phyloP scores from a whole-genome alignment of 2,113 vertebrate genomes.

The Pseudonaja textilis region DNA sequence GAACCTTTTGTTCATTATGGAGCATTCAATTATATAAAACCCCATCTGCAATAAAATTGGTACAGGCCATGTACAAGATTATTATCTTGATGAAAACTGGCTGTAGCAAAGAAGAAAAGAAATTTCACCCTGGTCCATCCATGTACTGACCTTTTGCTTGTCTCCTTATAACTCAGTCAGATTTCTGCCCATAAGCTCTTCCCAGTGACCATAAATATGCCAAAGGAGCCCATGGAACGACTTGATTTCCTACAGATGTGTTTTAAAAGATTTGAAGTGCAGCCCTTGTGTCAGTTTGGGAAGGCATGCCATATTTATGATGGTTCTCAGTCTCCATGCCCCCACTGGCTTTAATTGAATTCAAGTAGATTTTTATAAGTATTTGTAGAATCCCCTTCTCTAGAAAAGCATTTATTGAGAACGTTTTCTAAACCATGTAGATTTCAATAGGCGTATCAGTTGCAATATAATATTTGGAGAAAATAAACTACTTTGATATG shows the following conservation, averaged over 20 bases:
- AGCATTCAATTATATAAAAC: background rate
- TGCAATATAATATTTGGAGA: background rate
- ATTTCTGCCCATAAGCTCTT: slow-evolving; percentile 38
- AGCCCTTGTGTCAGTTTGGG: slow-evolving; percentile 13
- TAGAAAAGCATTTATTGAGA: background rate
- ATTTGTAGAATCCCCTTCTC: background rate
- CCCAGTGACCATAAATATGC: slow-evolving; percentile 56
- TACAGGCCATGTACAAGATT: background rate
- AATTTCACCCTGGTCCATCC: background rate
- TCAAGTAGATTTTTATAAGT: background rate
- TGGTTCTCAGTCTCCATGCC: background rate
- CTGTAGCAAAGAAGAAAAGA: slow-evolving; percentile 2
- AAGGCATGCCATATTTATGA: slow-evolving; percentile 52
- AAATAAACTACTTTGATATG: background rate
- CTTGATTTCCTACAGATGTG: slow-evolving; percentile 44
- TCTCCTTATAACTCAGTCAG: slow-evolving; percentile 36
- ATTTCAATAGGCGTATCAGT: background rate
- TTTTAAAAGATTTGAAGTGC: slow-evolving; percentile 58
- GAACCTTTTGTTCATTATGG: background rate
- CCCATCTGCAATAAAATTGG: background rate
- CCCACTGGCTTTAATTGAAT: slow-evolving; percentile 4
- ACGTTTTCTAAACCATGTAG: background rate
- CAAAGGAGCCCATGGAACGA: slow-evolving; percentile 33
- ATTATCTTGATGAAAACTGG: background rate
- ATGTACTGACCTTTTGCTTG: slow-evolving; percentile 30